Conservation (phyloP, 1,140 invertebrate genomes). For the Drosophila athabasca region DNA sequence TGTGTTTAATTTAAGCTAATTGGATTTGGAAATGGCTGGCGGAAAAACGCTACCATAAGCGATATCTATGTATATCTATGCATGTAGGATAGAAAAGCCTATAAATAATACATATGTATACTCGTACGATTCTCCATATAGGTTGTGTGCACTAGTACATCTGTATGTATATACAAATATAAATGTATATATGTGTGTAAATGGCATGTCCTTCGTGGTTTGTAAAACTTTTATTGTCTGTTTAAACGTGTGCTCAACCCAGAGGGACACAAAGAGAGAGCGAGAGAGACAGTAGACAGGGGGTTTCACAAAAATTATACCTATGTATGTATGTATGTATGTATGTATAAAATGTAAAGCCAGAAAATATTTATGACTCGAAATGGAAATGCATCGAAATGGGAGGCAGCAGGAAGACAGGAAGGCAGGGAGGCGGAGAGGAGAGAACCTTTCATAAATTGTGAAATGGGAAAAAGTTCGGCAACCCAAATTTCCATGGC, state of each 20-base stretch:
- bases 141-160: too few relatives aligned
- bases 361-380: conserved; percentile 43
- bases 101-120: conserved; percentile 50
- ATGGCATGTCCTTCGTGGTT: conserved; percentile 13
- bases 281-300: too few relatives aligned
- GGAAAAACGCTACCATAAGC: conserved; percentile 9
- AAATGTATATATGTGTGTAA: background rate
- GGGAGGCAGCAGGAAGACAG: conserved; percentile 8
- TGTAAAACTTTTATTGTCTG: conserved; percentile 21
- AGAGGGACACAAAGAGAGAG: too few relatives aligned
- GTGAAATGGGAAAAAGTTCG: conserved; percentile 49
- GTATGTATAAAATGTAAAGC: background rate
- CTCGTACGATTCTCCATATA: too few relatives aligned
- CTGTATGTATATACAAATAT: too few relatives aligned
- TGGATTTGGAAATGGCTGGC: conserved; percentile 58
- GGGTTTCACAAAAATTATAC: conserved; percentile 12
- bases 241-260: too few relatives aligned
- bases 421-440: background rate
- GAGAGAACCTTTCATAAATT: conserved; percentile 24
- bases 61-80: conserved; percentile 18
- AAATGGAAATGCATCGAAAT: conserved; percentile 38
- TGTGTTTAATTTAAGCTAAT: conserved; percentile 60
- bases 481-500: conserved; percentile 3
- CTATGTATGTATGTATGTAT: background rate
- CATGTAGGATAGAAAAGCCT: conserved; percentile 1